Evolutionary conservation across 2,113 vertebrate species (phyloP).

Genomic region (Rynchops niger): DNA sequence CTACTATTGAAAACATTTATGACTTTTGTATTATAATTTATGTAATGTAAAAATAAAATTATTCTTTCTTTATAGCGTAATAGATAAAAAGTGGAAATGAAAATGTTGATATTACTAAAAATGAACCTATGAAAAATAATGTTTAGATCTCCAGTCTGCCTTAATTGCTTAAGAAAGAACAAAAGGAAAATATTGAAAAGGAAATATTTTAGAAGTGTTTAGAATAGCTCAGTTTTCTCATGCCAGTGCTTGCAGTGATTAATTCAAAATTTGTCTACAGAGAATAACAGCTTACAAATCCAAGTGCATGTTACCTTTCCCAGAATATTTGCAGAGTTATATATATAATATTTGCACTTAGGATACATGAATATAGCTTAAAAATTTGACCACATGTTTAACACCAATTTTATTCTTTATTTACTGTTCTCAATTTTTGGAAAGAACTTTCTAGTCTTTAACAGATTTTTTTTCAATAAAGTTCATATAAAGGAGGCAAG

Average conservation of each 20-base stretch:
- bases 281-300: not conserved
- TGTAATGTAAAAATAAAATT: not conserved
- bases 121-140: not conserved
- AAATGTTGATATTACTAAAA: not conserved
- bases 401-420: not conserved
- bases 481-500: not conserved
- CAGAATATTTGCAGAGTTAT: not conserved
- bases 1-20: not conserved
- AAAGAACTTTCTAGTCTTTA: not conserved
- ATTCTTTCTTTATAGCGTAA: not conserved
- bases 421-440: not conserved
- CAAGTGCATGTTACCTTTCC: not conserved
- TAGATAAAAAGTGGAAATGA: not conserved
- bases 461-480: not conserved
- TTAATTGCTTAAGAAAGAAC: not conserved
- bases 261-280: not conserved
- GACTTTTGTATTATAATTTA: not conserved
- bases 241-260: not conserved
- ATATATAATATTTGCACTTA: not conserved
- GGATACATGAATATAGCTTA: not conserved
- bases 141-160: not conserved
- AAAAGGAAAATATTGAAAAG: not conserved
- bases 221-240: not conserved
- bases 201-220: not conserved
- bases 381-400: not conserved